Base-by-base conservation (phyloP, 2,888 invertebrate species). In the Pterobdella sp. region DNA sequence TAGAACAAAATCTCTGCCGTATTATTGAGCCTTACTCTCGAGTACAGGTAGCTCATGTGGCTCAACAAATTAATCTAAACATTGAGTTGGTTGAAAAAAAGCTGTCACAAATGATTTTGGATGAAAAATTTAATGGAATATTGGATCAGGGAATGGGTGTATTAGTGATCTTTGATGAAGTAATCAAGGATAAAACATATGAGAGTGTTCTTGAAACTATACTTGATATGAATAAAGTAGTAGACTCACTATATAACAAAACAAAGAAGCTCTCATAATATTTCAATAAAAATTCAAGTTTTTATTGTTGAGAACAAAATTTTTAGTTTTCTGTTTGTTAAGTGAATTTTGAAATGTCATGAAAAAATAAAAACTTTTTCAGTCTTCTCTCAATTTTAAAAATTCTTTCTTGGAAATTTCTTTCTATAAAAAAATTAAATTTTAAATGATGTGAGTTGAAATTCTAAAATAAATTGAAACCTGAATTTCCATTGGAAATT, bases 171-270 rank as follows among this genome's bases (percentile, higher is more conserved):
- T 98, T 96, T 84, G 97, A 98, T 84, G 93, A 94, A 82, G 90
- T 91, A 74, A 89, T 91, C 67, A 89, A 92, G 74, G 97, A 99
- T 84, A 93, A 94, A 84, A 97, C 97, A 31, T 99, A 97, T 81
- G 95, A 94, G 87, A 92, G 93, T 81, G 94, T 96, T 74, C 87
- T 99, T 83, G 94, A 94, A 84, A 95, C 95, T 76, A 93, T 99
- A 84, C 94, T 95, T 84, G 94, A 92, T 85, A 95, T 99, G 94
- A 94, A 96, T 81, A 96, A 96, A 88, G 98, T 98, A 81, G 96
- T 98, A 80, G 98, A 98, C 86, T 94, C 96, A 72, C 88, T 98
- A 79, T 98, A 97, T 87, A 94, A 94, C 88, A 96, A 96, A 87
- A 96, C 97, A 78, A 96, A 97, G 87, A 96, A 96, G 86, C 88